A percentile compares a stretch with the other conserved stretches of the same genome.
phyloP scores from a whole-genome alignment of 2,888 invertebrate species.

The Steinernema carpocapsae region DNA sequence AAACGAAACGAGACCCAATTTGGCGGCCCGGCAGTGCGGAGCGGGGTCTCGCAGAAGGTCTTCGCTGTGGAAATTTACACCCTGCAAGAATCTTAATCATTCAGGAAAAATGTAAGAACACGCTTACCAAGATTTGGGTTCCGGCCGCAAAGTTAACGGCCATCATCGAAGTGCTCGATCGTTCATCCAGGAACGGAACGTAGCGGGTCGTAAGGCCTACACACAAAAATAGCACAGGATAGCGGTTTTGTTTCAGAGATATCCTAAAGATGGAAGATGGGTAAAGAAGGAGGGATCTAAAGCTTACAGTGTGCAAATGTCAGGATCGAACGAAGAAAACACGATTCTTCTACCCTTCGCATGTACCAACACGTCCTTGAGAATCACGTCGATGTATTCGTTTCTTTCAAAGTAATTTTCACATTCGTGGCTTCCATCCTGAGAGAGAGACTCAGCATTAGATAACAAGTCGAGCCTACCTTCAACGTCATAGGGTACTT shows the following conservation, averaged over 20 bases:
- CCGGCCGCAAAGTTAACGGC: constrained; percentile 65
- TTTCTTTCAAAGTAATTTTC: constrained; percentile 73
- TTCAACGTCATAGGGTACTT: constrained; percentile 86
- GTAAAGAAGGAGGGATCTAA: neutral
- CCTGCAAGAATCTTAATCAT: constrained; percentile 69
- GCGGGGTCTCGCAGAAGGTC: constrained; percentile 80
- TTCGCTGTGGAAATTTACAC: constrained; percentile 90
- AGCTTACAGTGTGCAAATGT: constrained; percentile 85
- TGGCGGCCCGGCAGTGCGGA: constrained; percentile 74
- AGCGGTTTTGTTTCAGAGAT: constrained; percentile 90
- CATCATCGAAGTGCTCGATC: constrained; percentile 56
- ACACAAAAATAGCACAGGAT: constrained; percentile 92
- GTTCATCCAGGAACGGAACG: constrained; percentile 47
- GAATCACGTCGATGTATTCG: constrained; percentile 84
- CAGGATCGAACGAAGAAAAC: constrained; percentile 93
- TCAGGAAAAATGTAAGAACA: neutral
- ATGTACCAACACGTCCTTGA: constrained; percentile 82
- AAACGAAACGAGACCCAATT: constrained; percentile 85
- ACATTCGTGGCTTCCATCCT: constrained; percentile 71
- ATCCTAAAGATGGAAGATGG: constrained; percentile 73
- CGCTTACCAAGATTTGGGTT: constrained; percentile 53
- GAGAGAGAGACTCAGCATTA: constrained; percentile 1
- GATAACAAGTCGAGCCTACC: constrained; percentile 40
- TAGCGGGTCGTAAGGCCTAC: constrained; percentile 79
- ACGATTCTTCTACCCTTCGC: constrained; percentile 85